phyloP scores from a whole-genome alignment of 2,888 invertebrate species.

The Thysanoteuthis rhombus region DNA sequence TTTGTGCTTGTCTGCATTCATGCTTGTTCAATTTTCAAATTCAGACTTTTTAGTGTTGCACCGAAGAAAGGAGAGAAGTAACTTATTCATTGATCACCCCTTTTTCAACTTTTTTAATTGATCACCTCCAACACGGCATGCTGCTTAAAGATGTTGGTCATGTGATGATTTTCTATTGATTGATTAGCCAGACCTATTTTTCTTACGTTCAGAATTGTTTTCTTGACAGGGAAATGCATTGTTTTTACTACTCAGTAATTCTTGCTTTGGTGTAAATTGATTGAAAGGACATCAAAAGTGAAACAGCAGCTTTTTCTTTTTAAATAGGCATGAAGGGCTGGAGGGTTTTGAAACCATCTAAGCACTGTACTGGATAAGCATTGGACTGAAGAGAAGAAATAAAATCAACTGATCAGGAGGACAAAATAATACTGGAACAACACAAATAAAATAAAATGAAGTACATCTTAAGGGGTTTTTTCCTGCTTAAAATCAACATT shows the following conservation, averaged over 20 bases:
- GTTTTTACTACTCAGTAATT: background rate
- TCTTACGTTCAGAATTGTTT: background rate
- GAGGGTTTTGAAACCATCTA: background rate
- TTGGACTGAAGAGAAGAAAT: background rate
- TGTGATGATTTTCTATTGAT: no score
- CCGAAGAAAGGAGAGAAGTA: no score
- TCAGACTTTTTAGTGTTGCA: no score
- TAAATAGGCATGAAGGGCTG: no score
- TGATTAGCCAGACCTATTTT: no score
- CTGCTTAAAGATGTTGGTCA: no score
- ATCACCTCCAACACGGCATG: no score
- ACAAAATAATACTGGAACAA: background rate
- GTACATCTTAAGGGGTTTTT: no score
- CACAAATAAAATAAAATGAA: background rate
- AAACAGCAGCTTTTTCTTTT: background rate
- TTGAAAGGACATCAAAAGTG: background rate
- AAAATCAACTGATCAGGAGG: background rate
- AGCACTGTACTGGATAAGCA: background rate
- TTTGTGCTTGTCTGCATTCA: no score
- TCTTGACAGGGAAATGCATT: background rate
- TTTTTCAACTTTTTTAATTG: no score
- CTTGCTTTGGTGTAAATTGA: background rate
- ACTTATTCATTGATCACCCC: no score
- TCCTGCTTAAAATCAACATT: background rate
- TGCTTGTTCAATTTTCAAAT: no score